Conservation (phyloP, 2,797 vertebrate species). For the Dendrocincla fuliginosa region DNA sequence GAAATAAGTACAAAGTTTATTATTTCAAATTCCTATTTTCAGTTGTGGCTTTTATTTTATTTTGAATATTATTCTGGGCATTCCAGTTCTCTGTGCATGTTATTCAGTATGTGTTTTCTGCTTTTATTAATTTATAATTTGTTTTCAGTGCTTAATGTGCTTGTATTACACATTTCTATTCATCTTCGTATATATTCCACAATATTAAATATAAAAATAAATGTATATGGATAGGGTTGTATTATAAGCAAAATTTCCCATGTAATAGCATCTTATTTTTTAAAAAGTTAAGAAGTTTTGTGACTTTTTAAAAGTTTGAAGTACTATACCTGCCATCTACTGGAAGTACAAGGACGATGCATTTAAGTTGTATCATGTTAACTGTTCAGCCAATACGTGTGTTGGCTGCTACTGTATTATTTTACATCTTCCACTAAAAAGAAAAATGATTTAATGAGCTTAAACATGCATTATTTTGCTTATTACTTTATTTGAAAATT, state of each 20-base stretch:
- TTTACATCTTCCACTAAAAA: not conserved
- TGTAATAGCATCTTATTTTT: not conserved
- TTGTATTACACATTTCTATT: conserved; percentile 58
- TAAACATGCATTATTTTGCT: not conserved
- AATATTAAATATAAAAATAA: conserved; percentile 46
- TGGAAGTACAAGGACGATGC: conserved; percentile 73
- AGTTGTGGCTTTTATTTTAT: conserved; percentile 33
- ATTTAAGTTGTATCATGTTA: conserved; percentile 18
- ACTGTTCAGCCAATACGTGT: not conserved
- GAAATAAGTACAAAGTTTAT: conserved; percentile 29
- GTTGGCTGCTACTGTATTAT: not conserved
- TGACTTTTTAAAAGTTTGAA: conserved; percentile 52
- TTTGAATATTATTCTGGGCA: not conserved
- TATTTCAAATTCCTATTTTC: conserved; percentile 53
- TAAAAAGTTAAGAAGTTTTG: not conserved
- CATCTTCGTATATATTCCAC: conserved; percentile 38
- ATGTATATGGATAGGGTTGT: conserved; percentile 12
- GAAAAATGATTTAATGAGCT: fast-evolving
- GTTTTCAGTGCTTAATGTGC: conserved; percentile 6
- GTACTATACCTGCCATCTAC: conserved; percentile 81
- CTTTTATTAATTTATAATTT: not conserved
- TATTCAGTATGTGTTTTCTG: not conserved
- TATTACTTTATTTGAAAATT: not conserved
- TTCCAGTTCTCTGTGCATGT: not conserved
- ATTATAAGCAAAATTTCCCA: conserved; percentile 42